A percentile compares a stretch with the other conserved stretches of the same genome.
phyloP scores from a whole-genome alignment of 2,888 invertebrate genomes.

The Cephus spinipes region DNA sequence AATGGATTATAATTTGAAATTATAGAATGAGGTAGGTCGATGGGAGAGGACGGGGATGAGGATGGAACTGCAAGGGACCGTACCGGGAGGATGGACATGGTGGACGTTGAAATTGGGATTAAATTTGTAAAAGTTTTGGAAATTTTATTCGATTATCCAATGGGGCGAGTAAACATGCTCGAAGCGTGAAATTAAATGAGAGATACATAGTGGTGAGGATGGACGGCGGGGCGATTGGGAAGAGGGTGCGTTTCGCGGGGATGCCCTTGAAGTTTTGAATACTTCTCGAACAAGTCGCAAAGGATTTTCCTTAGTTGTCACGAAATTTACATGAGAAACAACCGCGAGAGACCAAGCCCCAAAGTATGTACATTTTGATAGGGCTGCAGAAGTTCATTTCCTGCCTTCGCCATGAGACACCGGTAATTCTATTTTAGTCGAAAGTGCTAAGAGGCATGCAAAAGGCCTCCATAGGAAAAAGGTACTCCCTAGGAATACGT shows the following conservation, averaged over 20 bases:
- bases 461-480: slow-evolving; percentile 17
- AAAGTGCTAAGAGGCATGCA: slow-evolving; percentile 39
- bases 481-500: neutral
- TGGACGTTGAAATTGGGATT: neutral
- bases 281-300: slow-evolving; percentile 13
- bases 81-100: neutral
- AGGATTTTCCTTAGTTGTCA: slow-evolving; percentile 27
- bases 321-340: slow-evolving; percentile 41
- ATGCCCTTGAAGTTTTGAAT: slow-evolving; percentile 34
- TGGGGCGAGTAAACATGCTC: slow-evolving; percentile 35
- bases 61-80: neutral
- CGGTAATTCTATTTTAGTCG: slow-evolving; percentile 10
- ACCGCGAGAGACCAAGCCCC: slow-evolving; percentile 15
- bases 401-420: neutral
- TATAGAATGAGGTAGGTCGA: too few relatives aligned
- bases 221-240: neutral
- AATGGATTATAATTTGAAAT: too few relatives aligned
- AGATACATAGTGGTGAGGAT: neutral
- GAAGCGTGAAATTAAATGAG: slow-evolving; percentile 36
- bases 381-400: neutral
- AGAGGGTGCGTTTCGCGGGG: neutral
- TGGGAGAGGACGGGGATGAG: too few relatives aligned
- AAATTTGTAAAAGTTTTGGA: neutral
- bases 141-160: slow-evolving; percentile 25
- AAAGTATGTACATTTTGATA: slow-evolving; percentile 1